Evolutionary conservation across 2,888 invertebrate species (phyloP), one percentile per base, ranked within the genome.

Genomic region (Shargacucullia verbasci): DNA sequence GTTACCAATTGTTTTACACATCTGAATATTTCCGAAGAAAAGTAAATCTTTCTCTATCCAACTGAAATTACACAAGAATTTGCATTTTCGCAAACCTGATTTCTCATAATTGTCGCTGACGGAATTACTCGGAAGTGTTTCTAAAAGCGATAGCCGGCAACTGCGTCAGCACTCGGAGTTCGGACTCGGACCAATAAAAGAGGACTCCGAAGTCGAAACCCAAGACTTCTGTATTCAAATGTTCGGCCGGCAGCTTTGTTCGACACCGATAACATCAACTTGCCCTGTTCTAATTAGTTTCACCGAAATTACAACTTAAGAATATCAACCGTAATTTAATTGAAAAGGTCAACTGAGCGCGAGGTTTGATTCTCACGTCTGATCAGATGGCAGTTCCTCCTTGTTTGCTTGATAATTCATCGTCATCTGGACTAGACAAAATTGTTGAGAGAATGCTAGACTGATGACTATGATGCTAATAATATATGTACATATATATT

Each of bases 341-440:
- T 70, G 73, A 79, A 80, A 78, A 82, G 79, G 79, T 76, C 77
- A 71, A 67, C 54, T 77, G 77, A n/a, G n/a, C n/a, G n/a, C n/a
- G n/a, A n/a, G n/a, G n/a, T n/a, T n/a, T n/a, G n/a, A n/a, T n/a
- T n/a, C n/a, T n/a, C n/a, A n/a, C n/a, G n/a, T n/a, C n/a, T n/a
- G n/a, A n/a, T n/a, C n/a, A n/a, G n/a, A n/a, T n/a, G n/a, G n/a
- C n/a, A n/a, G n/a, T n/a, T n/a, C n/a, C n/a, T n/a, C n/a, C n/a
- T n/a, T n/a, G n/a, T n/a, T n/a, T n/a, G n/a, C n/a, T n/a, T n/a
- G n/a, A n/a, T n/a, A n/a, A n/a, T n/a, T n/a, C n/a, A n/a, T n/a
- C n/a, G n/a, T n/a, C n/a, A n/a, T n/a, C n/a, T n/a, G n/a, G n/a
- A n/a, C n/a, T n/a, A n/a, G n/a, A n/a, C n/a, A n/a, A n/a, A n/a